phyloP scores from a whole-genome alignment of 2,797 vertebrate genomes.

The Halcyon badia region DNA sequence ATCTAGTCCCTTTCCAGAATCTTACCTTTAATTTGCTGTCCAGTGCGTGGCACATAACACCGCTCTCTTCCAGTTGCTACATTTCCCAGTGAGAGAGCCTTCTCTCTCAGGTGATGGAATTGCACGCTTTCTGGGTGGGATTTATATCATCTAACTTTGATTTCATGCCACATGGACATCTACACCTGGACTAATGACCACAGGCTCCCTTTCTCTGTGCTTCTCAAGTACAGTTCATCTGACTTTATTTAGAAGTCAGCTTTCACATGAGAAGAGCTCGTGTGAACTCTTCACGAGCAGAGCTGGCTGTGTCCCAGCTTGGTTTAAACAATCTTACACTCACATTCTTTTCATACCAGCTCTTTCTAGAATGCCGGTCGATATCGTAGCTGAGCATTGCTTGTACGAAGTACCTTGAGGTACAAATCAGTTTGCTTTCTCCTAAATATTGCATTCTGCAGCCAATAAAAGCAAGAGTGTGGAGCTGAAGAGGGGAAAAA shows the following conservation, averaged over 20 bases:
- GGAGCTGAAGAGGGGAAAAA: background rate
- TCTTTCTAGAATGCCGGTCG: background rate
- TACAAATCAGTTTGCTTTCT: background rate
- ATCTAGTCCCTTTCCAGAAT: background rate
- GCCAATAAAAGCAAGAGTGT: background rate
- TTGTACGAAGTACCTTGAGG: background rate
- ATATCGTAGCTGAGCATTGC: background rate
- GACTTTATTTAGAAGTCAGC: background rate
- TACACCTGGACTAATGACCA: background rate
- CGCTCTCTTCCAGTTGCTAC: background rate
- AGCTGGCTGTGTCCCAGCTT: background rate
- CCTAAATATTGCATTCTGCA: background rate
- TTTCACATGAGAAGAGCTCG: background rate
- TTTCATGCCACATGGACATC: background rate
- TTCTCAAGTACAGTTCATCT: background rate
- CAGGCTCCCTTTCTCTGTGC: background rate
- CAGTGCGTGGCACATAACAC: background rate
- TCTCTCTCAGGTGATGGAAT: background rate
- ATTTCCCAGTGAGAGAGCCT: background rate
- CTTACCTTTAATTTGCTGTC: background rate
- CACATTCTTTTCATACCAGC: constrained; percentile 10
- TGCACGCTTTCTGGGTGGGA: background rate
- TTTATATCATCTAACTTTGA: background rate
- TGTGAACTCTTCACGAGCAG: background rate
- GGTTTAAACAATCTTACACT: background rate